A percentile compares a stretch with the other conserved stretches of the same genome.
phyloP scores from a whole-genome alignment of 1,140 invertebrate genomes.

The Bombus superbus region DNA sequence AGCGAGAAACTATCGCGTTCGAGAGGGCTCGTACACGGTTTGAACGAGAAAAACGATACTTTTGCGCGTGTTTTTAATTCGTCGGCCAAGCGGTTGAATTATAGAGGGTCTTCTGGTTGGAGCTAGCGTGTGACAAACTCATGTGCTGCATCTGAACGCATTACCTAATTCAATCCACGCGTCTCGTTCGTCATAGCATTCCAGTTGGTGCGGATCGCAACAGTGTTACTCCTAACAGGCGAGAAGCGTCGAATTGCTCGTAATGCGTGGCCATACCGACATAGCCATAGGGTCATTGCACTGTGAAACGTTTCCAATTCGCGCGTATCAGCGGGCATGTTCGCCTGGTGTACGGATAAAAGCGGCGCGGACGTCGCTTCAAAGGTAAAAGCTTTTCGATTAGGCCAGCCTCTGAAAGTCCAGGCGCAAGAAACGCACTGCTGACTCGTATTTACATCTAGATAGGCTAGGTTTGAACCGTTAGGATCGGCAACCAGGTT shows the following conservation, averaged over 20 bases:
- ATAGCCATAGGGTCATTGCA: slow-evolving; percentile 15
- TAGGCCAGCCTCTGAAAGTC: neutral
- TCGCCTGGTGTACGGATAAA: neutral
- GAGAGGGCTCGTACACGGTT: too few species aligned
- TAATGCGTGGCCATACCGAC: neutral
- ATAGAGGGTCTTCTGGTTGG: neutral
- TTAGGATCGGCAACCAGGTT: neutral
- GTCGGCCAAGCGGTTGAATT: neutral
- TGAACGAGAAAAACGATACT: neutral
- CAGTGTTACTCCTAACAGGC: slow-evolving; percentile 1
- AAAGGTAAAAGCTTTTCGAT: slow-evolving; percentile 21
- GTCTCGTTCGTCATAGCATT: slow-evolving; percentile 13
- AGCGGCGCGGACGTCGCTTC: neutral
- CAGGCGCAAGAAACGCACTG: slow-evolving; percentile 5
- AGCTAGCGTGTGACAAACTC: slow-evolving; percentile 11
- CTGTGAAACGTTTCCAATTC: slow-evolving; percentile 27
- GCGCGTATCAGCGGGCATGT: neutral
- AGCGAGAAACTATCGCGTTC: too few species aligned
- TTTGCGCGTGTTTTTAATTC: neutral
- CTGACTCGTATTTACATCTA: slow-evolving; percentile 23
- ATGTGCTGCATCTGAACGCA: neutral
- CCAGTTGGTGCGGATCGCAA: neutral
- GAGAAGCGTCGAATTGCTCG: slow-evolving; percentile 13
- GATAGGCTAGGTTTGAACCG: neutral
- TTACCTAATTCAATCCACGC: slow-evolving; percentile 22